Evolutionary conservation across 2,113 vertebrate genomes (phyloP).

Genomic region (Actinemys pallida): DNA sequence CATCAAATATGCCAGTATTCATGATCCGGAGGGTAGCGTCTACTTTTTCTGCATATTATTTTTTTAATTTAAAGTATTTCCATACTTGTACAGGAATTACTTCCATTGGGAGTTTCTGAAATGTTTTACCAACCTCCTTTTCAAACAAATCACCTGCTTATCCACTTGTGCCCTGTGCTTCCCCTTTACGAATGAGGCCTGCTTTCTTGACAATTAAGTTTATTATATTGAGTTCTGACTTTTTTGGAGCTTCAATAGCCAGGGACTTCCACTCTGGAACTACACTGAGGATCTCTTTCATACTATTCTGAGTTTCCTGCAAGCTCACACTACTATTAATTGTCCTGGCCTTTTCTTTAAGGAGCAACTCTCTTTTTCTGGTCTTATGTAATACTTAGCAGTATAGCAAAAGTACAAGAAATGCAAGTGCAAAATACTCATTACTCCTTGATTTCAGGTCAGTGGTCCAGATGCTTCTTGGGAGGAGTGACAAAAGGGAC

Average conservation of each 20-base stretch:
- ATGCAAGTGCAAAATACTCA: rapidly evolving
- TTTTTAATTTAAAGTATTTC: neutral
- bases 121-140: neutral
- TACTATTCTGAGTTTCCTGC: neutral
- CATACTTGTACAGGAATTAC: neutral
- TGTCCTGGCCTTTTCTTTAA: neutral
- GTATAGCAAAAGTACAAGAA: neutral
- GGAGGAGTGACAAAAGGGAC: neutral
- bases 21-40: neutral
- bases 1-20: neutral
- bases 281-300: neutral
- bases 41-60: neutral
- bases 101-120: neutral
- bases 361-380: neutral
- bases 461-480: rapidly evolving
- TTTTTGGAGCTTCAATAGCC: neutral
- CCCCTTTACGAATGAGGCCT: neutral
- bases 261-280: neutral
- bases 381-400: neutral
- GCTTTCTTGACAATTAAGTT: neutral
- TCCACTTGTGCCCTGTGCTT: neutral
- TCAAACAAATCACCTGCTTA: neutral
- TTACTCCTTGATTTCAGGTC: neutral
- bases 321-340: neutral
- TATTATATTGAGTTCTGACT: neutral